Base-by-base conservation (phyloP, 2,113 vertebrate genomes). In the Menura novaehollandiae region DNA sequence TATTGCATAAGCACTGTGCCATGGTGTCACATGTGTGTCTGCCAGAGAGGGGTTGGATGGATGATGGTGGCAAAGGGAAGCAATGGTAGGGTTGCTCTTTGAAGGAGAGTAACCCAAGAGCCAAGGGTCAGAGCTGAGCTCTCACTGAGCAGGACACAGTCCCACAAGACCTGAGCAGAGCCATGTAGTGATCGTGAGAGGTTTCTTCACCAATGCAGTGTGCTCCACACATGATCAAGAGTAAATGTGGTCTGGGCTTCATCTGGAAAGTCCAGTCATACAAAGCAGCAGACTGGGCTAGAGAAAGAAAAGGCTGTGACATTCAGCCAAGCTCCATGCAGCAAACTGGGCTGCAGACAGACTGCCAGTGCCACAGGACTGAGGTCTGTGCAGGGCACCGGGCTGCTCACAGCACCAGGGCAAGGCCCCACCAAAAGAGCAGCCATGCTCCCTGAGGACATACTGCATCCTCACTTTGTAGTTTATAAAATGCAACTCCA, bases 171-270 rank as follows among this genome's bases (percentile, higher is more conserved):
- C 8, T 32, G 18, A 63, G 35, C 41, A 66, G n/a, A 49, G 17
- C 20, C 7, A 2, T 3, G 0, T 1, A 12, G 30, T 30, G 46
- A 53, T 28, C 44, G 6, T 1, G 28, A 69, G n/a, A 56, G 9
- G 2, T 44, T 85, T 82, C 64, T 62, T 92, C 37, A 66, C 9
- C 46, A 74, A 6, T 8, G 27, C 10, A 11, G 30, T 6, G 24
- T 0, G 0, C n/a, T 58, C 71, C 43, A 78, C 27, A 47, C 27
- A 66, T 0, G 1, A 35, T 17, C 47, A 35, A 52, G n/a, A 58
- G 15, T 63, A 72, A 39, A n/a, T 9, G 7, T 39, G 10, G 14
- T 21, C 33, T 62, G 23, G n/a, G 10, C 7, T 21, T 92, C 28
- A 35, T 28, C 19, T 0, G 0, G 32, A n/a, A 87, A 43, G 22